Percentiles rank a stretch among this genome's conserved stretches.
Conservation (phyloP, 2,113 vertebrate species). For the Neogobius melanostomus region DNA sequence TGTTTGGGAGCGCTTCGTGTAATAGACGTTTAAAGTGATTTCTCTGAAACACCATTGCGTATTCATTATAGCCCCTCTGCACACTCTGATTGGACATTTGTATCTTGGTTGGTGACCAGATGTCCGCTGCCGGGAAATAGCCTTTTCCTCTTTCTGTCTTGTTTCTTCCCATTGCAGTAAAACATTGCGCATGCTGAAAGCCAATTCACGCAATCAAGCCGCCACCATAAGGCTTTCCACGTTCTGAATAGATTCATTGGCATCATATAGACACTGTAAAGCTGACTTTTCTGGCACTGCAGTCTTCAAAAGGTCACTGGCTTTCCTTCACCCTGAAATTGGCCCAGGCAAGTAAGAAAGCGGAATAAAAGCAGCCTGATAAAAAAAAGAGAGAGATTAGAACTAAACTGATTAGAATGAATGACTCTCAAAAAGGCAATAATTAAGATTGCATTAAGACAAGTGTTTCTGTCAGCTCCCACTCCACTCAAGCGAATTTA, state of each 20-base stretch:
- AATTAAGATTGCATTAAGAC: constrained; percentile 36
- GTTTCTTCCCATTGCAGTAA: background rate
- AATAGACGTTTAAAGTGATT: constrained; percentile 48
- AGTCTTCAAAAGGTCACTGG: constrained; percentile 21
- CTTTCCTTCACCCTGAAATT: constrained; percentile 8
- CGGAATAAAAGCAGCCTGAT: constrained; percentile 19
- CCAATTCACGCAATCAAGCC: background rate
- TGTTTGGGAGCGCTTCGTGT: constrained; percentile 26
- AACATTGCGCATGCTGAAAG: background rate
- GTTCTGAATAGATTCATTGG: too few relatives aligned
- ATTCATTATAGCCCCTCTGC: constrained; percentile 38
- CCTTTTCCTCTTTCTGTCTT: constrained; percentile 21
- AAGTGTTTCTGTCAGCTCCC: constrained; percentile 14
- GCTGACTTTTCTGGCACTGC: background rate
- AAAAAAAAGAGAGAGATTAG: constrained; percentile 7
- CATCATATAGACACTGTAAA: too few relatives aligned
- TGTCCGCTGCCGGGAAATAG: constrained; percentile 43
- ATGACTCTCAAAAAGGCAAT: constrained; percentile 23
- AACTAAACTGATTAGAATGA: constrained; percentile 14
- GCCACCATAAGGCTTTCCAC: too few relatives aligned
- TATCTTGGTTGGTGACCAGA: constrained; percentile 24
- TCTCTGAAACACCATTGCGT: constrained; percentile 32
- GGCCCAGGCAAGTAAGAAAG: background rate
- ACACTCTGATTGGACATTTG: constrained; percentile 28
- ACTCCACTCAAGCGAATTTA: constrained; percentile 21